A percentile compares a stretch with the other conserved stretches of the same genome.
Evolutionary conservation across 2,797 vertebrate genomes (phyloP).

Genomic region (Acanthis flammea): DNA sequence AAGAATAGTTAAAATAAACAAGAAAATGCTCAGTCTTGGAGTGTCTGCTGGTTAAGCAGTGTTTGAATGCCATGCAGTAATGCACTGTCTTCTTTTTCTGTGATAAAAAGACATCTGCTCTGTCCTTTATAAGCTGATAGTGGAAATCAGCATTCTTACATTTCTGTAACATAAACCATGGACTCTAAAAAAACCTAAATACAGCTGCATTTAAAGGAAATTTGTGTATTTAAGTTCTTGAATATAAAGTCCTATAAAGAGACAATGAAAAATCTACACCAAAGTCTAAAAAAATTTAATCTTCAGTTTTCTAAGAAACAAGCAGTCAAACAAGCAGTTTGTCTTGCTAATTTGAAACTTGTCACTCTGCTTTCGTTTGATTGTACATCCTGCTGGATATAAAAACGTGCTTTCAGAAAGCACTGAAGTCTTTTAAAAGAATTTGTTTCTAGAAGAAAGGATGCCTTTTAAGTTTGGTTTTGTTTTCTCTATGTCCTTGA

Average conservation of each 20-base stretch:
- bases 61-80: not conserved
- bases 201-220: not conserved
- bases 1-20: slow-evolving; percentile 40
- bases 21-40: not conserved
- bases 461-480: not conserved
- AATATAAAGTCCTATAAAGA: not conserved
- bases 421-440: not conserved
- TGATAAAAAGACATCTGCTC: not conserved
- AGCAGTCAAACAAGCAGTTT: not conserved
- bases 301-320: not conserved
- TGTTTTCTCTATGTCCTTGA: not conserved
- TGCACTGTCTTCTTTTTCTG: not conserved
- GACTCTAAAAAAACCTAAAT: not conserved
- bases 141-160: not conserved
- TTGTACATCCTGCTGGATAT: not conserved
- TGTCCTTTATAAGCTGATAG: not conserved
- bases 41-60: slow-evolving; percentile 9
- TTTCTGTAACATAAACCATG: not conserved
- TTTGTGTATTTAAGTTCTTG: not conserved
- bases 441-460: not conserved
- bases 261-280: not conserved
- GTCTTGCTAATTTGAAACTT: not conserved
- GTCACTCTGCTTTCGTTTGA: not conserved
- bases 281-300: not conserved
- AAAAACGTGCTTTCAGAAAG: not conserved